Evolutionary conservation across 2,888 invertebrate genomes (phyloP).

Genomic region (Sycophila texana): DNA sequence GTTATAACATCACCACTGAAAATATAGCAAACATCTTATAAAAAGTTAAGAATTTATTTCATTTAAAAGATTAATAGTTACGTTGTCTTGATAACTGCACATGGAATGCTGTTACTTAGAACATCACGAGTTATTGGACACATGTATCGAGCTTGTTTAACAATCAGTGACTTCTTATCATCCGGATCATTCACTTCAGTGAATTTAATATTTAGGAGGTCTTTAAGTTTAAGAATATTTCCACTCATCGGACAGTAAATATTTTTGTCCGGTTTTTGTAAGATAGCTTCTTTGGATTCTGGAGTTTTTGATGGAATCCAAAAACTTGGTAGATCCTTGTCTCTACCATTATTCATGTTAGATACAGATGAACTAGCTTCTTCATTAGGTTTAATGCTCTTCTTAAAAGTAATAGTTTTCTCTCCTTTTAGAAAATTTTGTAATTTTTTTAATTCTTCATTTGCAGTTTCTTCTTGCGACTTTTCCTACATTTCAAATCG

Average conservation of each 20-base stretch:
- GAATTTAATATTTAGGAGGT: constrained; percentile 95
- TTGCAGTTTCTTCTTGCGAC: constrained; percentile 82
- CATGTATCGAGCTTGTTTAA: constrained; percentile 95
- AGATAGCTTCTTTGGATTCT: constrained; percentile 82
- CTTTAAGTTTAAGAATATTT: constrained; percentile 91
- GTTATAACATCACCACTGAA: constrained; percentile 95
- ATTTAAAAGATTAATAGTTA: constrained; percentile 75
- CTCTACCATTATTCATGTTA: constrained; percentile 87
- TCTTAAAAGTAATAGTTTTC: constrained; percentile 81
- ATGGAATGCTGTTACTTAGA: constrained; percentile 94
- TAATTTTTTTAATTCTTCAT: constrained; percentile 86
- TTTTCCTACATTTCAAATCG: constrained; percentile 76
- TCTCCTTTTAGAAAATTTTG: constrained; percentile 90
- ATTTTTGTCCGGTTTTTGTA: constrained; percentile 87
- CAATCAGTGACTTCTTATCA: constrained; percentile 90
- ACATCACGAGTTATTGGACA: constrained; percentile 98
- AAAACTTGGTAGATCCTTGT: constrained; percentile 91
- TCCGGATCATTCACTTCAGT: constrained; percentile 92
- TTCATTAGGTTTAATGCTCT: constrained; percentile 52
- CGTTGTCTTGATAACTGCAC: constrained; percentile 93
- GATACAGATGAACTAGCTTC: constrained; percentile 79
- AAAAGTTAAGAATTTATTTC: constrained; percentile 1
- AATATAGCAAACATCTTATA: constrained; percentile 57
- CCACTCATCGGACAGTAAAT: constrained; percentile 91
- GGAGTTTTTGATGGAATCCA: constrained; percentile 98